Evolutionary conservation across 2,888 invertebrate species (phyloP).

Genomic region (Diadromus collaris): DNA sequence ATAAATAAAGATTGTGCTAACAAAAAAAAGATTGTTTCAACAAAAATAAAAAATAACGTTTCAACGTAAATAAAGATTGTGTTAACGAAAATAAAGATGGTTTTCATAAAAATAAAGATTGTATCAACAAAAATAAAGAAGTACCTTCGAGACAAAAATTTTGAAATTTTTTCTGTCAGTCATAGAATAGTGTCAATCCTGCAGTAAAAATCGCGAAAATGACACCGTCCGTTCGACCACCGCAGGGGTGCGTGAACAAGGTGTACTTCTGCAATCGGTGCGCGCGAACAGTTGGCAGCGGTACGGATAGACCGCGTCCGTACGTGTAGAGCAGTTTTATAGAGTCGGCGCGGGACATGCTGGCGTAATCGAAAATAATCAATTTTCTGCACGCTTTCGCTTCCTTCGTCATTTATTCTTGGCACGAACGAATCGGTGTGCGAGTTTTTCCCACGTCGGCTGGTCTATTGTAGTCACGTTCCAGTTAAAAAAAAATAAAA

Average conservation of each 20-base stretch:
- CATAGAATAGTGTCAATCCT: too few species aligned
- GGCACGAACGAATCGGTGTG: constrained; percentile 33
- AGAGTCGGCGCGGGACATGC: not conserved
- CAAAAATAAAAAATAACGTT: too few species aligned
- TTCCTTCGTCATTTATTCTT: constrained; percentile 44
- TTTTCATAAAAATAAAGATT: too few species aligned
- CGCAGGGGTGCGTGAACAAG: too few species aligned
- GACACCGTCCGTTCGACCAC: too few species aligned
- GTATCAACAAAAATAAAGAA: too few species aligned
- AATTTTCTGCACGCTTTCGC: constrained; percentile 42
- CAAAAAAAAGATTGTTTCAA: too few species aligned
- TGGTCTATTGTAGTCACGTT: constrained; percentile 36
- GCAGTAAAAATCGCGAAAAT: too few species aligned
- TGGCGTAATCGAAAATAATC: constrained; percentile 53
- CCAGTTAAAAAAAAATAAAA: constrained; percentile 8
- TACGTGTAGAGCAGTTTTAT: not conserved
- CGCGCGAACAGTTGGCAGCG: not conserved
- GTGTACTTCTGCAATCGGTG: constrained; percentile 1
- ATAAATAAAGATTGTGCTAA: constrained; percentile 5
- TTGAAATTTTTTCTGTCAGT: too few species aligned
- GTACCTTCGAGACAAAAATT: too few species aligned
- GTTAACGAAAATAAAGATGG: too few species aligned
- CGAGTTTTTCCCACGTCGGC: constrained; percentile 32
- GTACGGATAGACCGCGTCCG: not conserved
- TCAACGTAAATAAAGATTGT: constrained; percentile 8